A percentile compares a stretch with the other conserved stretches of the same genome.
Conservation (phyloP, 1,140 invertebrate species). For the Lepidurus packardi region DNA sequence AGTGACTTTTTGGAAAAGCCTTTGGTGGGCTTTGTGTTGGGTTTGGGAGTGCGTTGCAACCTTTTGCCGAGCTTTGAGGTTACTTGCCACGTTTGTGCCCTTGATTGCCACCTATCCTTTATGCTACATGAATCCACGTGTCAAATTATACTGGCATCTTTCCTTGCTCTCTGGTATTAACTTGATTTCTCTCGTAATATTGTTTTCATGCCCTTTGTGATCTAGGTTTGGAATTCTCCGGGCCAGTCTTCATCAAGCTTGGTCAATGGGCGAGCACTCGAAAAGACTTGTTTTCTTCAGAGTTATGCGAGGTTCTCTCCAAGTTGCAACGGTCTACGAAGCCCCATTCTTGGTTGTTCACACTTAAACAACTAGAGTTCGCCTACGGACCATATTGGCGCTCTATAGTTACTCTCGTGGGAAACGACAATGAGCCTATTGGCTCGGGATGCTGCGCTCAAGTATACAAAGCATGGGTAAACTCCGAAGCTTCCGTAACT, state of each 20-base stretch:
- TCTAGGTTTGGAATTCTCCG: constrained; percentile 45
- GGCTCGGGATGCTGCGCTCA: constrained; percentile 54
- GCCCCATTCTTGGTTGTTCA: constrained; percentile 46
- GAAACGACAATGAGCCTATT: constrained; percentile 42
- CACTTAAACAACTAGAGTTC: constrained; percentile 40
- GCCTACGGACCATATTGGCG: constrained; percentile 44
- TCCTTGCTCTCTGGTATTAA: not conserved
- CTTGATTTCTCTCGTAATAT: not conserved
- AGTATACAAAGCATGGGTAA: constrained; percentile 50
- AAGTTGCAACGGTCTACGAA: constrained; percentile 44
- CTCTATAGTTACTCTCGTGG: constrained; percentile 45
- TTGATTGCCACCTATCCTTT: constrained; percentile 15
- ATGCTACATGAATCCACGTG: not conserved
- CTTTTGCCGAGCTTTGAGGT: not conserved
- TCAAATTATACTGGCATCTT: not conserved
- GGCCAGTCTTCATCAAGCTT: constrained; percentile 52
- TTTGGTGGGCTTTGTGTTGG: not conserved
- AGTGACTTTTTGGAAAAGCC: not conserved
- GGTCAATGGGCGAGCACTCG: constrained; percentile 51
- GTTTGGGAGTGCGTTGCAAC: constrained; percentile 9
- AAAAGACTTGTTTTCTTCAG: constrained; percentile 47
- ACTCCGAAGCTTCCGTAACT: constrained; percentile 36
- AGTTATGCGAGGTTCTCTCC: constrained; percentile 46
- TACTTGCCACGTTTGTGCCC: not conserved
- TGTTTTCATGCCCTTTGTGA: not conserved